Percentiles rank a stretch among this genome's conserved stretches.
These are phyloP conservation scores for Phoeniculus purpureus DNA, from an alignment of 2,797 vertebrate genomes.

Conservation along the genomic window DNA sequence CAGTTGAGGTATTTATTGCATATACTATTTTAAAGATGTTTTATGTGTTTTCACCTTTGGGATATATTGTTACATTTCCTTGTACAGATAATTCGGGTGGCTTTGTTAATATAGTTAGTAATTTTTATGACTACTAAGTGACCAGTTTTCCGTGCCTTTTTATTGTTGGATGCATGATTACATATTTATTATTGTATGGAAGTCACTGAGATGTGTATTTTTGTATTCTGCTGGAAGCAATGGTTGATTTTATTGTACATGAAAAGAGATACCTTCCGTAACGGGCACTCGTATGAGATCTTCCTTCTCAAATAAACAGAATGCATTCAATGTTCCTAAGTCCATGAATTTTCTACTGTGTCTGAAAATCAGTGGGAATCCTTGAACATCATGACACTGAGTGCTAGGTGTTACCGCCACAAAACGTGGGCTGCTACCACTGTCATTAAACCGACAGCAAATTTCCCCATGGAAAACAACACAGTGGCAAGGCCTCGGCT, in stretches of 20 bases:
- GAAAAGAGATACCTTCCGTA: conserved; percentile 83
- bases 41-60: conserved; percentile 98
- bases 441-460: background rate
- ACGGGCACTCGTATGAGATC: conserved; percentile 87
- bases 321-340: conserved; percentile 85
- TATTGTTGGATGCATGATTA: conserved; percentile 96
- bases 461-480: background rate
- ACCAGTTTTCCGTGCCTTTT: conserved; percentile 98
- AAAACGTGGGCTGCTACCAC: background rate
- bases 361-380: background rate
- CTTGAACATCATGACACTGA: background rate
- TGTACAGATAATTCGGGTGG: conserved; percentile 94
- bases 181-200: conserved; percentile 98
- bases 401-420: background rate
- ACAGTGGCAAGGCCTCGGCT: background rate
- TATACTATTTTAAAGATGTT: conserved; percentile 94
- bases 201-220: conserved; percentile 99
- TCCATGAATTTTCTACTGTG: conserved; percentile 43
- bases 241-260: conserved; percentile 91
- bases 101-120: conserved; percentile 97
- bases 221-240: conserved; percentile 96
- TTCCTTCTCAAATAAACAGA: conserved; percentile 96
- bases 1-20: conserved; percentile 98
- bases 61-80: conserved; percentile 98
- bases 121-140: conserved; percentile 99